Conservation (phyloP, 2,797 vertebrate species). For the Antennarius maculatus region DNA sequence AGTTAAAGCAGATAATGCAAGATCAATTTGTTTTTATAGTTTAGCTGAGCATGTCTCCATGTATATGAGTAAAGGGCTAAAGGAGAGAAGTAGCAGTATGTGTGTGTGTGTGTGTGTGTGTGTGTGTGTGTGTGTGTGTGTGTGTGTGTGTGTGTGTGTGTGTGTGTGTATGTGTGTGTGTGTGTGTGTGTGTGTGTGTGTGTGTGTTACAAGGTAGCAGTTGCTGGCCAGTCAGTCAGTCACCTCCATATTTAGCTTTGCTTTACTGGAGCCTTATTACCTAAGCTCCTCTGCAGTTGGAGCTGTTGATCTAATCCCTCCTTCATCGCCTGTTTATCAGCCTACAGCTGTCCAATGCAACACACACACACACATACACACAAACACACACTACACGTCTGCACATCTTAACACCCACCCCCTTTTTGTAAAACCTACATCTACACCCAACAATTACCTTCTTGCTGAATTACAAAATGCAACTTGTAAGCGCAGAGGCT, state of each 20-base stretch:
- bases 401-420: conserved; percentile 41
- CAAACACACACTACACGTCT: conserved; percentile 24
- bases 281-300: conserved; percentile 76
- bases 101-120: conserved; percentile 24
- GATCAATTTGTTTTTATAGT: neutral
- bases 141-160: conserved; percentile 30
- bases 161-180: conserved; percentile 5
- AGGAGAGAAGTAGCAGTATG: conserved; percentile 9
- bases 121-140: conserved; percentile 24
- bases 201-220: conserved; percentile 57
- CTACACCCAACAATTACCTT: conserved; percentile 50
- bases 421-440: conserved; percentile 46
- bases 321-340: conserved; percentile 59
- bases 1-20: conserved; percentile 1
- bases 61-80: conserved; percentile 14
- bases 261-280: conserved; percentile 73
- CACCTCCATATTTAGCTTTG: conserved; percentile 78
- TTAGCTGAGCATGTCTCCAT: neutral
- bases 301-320: conserved; percentile 75
- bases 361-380: neutral
- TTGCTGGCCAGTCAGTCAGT: conserved; percentile 69
- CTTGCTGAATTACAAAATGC: conserved; percentile 36
- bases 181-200: conserved; percentile 24
- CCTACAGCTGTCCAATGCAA: conserved; percentile 40
- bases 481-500: conserved; percentile 22